phyloP scores from a whole-genome alignment of 2,113 vertebrate genomes.

The Oreochromis spilurus region DNA sequence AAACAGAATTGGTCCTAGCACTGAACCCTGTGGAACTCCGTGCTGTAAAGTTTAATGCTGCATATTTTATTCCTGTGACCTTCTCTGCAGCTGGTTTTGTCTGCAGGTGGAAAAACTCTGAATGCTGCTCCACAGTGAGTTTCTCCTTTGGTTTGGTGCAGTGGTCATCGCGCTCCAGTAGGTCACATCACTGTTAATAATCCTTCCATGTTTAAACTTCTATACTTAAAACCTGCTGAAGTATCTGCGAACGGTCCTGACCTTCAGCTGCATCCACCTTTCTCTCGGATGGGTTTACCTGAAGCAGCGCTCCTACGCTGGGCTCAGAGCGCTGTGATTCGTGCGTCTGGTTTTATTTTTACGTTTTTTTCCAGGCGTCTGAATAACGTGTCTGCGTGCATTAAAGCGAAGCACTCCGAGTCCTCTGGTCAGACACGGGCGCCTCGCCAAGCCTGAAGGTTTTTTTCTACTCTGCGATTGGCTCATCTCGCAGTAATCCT shows the following conservation, averaged over 20 bases:
- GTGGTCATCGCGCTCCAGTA: not conserved
- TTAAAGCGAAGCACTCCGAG: rapidly evolving
- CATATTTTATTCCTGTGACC: not conserved
- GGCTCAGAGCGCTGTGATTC: not conserved
- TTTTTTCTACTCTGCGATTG: not conserved
- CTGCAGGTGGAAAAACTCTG: not conserved
- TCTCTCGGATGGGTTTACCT: not conserved
- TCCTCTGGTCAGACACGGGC: not conserved
- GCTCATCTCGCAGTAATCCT: not conserved
- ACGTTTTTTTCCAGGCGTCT: not conserved
- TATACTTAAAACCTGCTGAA: not conserved
- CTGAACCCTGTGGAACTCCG: not conserved
- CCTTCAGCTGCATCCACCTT: not conserved
- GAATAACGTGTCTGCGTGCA: not conserved
- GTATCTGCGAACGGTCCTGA: not conserved
- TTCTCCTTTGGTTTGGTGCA: not conserved
- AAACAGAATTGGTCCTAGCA: rapidly evolving
- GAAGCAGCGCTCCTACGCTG: not conserved
- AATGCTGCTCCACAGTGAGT: not conserved
- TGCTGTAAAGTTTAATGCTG: not conserved
- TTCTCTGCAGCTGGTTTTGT: not conserved
- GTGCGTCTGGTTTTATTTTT: not conserved
- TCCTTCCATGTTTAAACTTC: not conserved
- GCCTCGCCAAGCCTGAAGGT: not conserved
- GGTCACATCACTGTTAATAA: not conserved